These are phyloP conservation scores for Sarcophilus harrisii DNA, from an alignment of 2,797 vertebrate genomes.

Conservation along the genomic window DNA sequence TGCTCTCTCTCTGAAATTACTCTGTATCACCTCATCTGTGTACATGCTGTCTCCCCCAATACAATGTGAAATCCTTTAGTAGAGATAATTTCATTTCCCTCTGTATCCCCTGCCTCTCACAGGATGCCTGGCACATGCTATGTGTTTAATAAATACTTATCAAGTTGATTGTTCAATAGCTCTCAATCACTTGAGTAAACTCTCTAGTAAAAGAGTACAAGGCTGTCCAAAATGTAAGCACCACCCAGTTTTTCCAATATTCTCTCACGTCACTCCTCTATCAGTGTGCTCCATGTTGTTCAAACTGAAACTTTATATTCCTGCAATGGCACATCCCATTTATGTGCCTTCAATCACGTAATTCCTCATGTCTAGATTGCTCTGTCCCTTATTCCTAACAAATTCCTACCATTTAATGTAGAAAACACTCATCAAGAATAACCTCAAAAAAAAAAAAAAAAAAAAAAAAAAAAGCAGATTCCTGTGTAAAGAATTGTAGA, in stretches of 20 bases:
- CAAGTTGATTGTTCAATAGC: background rate
- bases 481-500: fast-evolving
- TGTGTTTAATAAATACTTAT: background rate
- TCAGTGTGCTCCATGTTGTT: background rate
- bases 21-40: background rate
- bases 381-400: background rate
- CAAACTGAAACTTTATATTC: background rate
- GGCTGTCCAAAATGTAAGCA: background rate
- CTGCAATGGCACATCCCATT: background rate
- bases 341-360: background rate
- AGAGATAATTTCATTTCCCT: background rate
- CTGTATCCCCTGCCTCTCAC: background rate
- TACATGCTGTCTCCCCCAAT: background rate
- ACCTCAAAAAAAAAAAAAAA: background rate
- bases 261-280: background rate
- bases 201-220: background rate
- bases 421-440: background rate
- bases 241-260: background rate
- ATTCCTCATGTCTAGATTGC: background rate
- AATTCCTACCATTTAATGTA: background rate
- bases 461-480: background rate
- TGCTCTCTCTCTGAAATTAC: background rate
- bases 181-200: background rate
- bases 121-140: background rate
- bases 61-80: background rate